Evolutionary conservation across 2,888 invertebrate species (phyloP), one percentile per base, ranked within the genome.

Genomic region (Anticlea derivata): DNA sequence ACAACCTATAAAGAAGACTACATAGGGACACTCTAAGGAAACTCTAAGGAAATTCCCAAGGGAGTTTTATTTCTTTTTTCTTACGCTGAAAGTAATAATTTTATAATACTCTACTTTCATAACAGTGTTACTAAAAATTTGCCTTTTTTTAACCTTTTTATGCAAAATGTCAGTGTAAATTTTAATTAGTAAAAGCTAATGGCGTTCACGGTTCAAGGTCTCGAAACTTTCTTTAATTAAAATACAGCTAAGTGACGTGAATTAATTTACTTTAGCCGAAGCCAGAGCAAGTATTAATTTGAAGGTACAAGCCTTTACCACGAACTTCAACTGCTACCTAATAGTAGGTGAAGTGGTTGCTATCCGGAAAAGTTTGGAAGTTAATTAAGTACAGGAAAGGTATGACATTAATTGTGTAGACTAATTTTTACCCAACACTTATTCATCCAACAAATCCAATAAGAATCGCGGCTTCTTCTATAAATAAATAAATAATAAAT

Each of bases 191-290:
- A 33, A 47, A 46, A 27, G 39, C 26, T 37, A 13, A 37, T 22
- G 7, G 30, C 26, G 22, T 33, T 40, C 31, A 33, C 33, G 47
- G 47, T 12, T 33, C 41, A 37, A 24, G 35, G 41, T 17, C 20
- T 29, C 6, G 35, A 41, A 49, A 41, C 35, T 48, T 34, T 35
- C 39, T 41, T 49, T 49, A 49, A 49, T 49, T 49, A 49, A 49
- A 49, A 49, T 30, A 48, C 27, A 12, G 27, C 29, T 49, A 41
- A 49, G 35, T 24, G 41, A 30, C 41, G 41, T 23, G 11, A 37
- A 34, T 41, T 49, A 41, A 49, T 49, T 49, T 41, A 49, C 35
- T 48, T 40, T 7, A 12, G 20, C 40, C 34, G 11, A 49, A 41
- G 48, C 7, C 8, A 11, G 27, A 8, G 11, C 7, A 29, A 38